A percentile compares a stretch with the other conserved stretches of the same genome.
Evolutionary conservation across 2,797 vertebrate genomes (phyloP).

Genomic region (Coilia nasus): DNA sequence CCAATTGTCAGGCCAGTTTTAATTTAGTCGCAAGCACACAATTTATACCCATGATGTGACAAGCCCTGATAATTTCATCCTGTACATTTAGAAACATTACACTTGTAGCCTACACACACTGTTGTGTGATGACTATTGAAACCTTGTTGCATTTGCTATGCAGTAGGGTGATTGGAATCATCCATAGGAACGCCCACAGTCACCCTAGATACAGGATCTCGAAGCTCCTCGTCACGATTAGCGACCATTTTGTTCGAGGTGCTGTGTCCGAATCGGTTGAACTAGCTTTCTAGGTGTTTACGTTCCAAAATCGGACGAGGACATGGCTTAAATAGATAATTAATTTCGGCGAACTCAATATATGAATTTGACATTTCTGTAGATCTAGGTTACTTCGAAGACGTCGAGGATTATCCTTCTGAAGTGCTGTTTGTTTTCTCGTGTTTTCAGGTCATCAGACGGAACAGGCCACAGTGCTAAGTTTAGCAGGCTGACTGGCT

Average conservation of each 20-base stretch:
- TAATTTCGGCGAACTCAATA: too few relatives aligned
- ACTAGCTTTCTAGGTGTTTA: background rate
- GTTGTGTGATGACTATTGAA: too few relatives aligned
- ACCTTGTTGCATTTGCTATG: background rate
- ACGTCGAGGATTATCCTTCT: background rate
- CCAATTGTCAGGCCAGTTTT: too few relatives aligned
- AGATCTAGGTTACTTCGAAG: background rate
- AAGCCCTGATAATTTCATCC: too few relatives aligned
- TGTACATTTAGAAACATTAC: too few relatives aligned
- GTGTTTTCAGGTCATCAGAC: background rate
- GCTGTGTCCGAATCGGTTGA: background rate
- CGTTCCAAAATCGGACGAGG: background rate
- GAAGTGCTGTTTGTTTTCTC: background rate
- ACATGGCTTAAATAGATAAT: background rate
- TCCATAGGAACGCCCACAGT: constrained; percentile 10
- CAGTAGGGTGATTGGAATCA: background rate
- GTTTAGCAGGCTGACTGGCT: constrained; percentile 33
- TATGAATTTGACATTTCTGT: background rate
- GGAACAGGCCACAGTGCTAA: background rate
- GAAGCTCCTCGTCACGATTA: constrained; percentile 13
- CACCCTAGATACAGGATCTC: constrained; percentile 14
- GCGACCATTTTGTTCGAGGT: constrained; percentile 17
- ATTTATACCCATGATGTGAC: too few relatives aligned
- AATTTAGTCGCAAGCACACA: too few relatives aligned
- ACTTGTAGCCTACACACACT: too few relatives aligned